Base-by-base conservation (phyloP, 2,888 invertebrate species). In the Drosophila longiperda region DNA sequence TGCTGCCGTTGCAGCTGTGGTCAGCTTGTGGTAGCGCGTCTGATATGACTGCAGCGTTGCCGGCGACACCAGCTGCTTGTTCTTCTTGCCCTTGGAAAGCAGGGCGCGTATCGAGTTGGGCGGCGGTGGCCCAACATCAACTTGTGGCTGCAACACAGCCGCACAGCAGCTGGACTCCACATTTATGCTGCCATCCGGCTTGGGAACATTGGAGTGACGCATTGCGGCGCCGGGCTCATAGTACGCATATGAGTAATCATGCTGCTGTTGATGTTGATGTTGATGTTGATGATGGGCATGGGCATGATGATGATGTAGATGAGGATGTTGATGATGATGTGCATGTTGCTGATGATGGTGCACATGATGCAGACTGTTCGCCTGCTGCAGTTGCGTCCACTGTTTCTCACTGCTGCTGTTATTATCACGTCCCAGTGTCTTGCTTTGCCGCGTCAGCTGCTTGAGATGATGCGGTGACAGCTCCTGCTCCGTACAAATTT, bases 231-330 rank as follows among this genome's bases (percentile, higher is more conserved):
- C 95, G 0, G 95, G 95, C 90, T 96, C 96, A 92, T 97, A 97
- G 92, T 97, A 97, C 26, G 97, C 97, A 92, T 97, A 97, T 17
- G 97, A 96, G 93, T 97, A 97, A 91, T 97, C 97, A 69, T 93
- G 93, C 57, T 93, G 93, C 63, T 91, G 79, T 15, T 69, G 81
- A n/a, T 80, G 82, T 34, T 49, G 71, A 1, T 36, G 34, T 12
- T 64, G 75, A 5, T 93, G 93, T 26, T 26, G 26, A 26, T 26
- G 26, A 17, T 80, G 82, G 26, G 69, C 71, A 57, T 93, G 82
- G 26, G 69, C 71, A 5, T 69, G 81, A n/a, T 80, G 82, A 38
- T 49, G 71, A 3, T 38, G 34, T 17, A 64, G 73, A 5, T 93
- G 93, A 8, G 45, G 45, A 45, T 45, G 45, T 8, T 20, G 80